Percentiles rank a stretch among this genome's conserved stretches.
Conservation (phyloP, 2,888 invertebrate genomes). For the Junonia oenone region DNA sequence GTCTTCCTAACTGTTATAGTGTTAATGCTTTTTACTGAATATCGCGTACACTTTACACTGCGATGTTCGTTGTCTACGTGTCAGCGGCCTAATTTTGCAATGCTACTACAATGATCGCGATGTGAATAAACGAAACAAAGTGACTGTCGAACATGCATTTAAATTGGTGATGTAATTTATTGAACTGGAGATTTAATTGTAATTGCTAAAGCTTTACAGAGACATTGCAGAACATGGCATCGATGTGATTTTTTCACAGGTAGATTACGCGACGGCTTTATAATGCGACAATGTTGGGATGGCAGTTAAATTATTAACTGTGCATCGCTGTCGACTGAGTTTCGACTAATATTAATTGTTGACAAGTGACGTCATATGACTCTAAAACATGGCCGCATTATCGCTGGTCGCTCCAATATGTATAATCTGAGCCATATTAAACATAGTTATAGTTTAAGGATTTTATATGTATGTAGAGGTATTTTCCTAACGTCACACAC, state of each 20-base stretch:
- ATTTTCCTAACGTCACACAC: slow-evolving; percentile 38
- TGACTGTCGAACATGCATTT: slow-evolving; percentile 71
- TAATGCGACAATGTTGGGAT: background rate
- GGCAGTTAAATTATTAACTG: background rate
- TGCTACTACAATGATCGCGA: slow-evolving; percentile 63
- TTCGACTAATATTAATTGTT: background rate
- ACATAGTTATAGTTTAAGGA: slow-evolving; percentile 36
- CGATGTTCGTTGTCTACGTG: background rate
- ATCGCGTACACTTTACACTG: slow-evolving; percentile 3
- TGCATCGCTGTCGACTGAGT: background rate
- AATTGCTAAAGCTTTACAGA: slow-evolving; percentile 60
- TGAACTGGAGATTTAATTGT: slow-evolving; percentile 47
- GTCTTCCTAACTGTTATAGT: slow-evolving; percentile 30
- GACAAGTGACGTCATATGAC: background rate
- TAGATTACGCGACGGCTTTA: slow-evolving; percentile 10
- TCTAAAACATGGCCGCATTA: background rate
- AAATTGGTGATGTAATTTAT: slow-evolving; percentile 58
- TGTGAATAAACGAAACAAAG: slow-evolving; percentile 30
- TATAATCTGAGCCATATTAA: slow-evolving; percentile 35
- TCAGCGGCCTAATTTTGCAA: slow-evolving; percentile 31
- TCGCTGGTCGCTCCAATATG: slow-evolving; percentile 18
- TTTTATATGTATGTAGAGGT: slow-evolving; percentile 36
- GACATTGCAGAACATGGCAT: slow-evolving; percentile 30
- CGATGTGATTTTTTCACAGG: slow-evolving; percentile 27
- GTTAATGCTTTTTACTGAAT: slow-evolving; percentile 16